phyloP scores from a whole-genome alignment of 1,140 invertebrate species.

The Eupristina koningsbergeri region DNA sequence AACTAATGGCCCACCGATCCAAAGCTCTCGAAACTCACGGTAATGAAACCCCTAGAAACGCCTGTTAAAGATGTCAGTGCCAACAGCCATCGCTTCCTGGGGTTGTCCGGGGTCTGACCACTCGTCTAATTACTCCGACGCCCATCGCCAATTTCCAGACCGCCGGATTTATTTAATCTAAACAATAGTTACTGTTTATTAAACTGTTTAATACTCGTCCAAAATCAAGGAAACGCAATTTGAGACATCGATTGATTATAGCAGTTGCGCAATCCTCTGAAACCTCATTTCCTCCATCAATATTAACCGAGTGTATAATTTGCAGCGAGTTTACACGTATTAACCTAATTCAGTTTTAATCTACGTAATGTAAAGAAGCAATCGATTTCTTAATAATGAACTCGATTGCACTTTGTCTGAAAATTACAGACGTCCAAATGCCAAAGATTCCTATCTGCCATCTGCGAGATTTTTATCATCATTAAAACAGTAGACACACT shows the following conservation, averaged over 20 bases:
- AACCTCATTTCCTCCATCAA: background rate
- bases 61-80: no score
- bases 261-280: background rate
- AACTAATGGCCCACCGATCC: no score
- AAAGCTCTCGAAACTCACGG: no score
- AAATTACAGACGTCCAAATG: conserved; percentile 46
- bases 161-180: no score
- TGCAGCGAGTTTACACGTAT: background rate
- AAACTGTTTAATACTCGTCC: background rate
- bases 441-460: conserved; percentile 45
- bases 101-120: no score
- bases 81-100: no score
- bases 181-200: background rate
- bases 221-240: background rate
- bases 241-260: background rate
- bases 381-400: conserved; percentile 42
- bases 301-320: conserved; percentile 3
- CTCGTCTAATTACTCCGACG: no score
- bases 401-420: conserved; percentile 31
- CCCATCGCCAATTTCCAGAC: no score
- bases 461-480: conserved; percentile 51
- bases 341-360: conserved; percentile 36
- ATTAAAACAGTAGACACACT: conserved; percentile 48
- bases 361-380: conserved; percentile 29
- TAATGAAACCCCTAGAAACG: no score